Conservation (phyloP, 2,797 vertebrate genomes). For the Malurus splendens region DNA sequence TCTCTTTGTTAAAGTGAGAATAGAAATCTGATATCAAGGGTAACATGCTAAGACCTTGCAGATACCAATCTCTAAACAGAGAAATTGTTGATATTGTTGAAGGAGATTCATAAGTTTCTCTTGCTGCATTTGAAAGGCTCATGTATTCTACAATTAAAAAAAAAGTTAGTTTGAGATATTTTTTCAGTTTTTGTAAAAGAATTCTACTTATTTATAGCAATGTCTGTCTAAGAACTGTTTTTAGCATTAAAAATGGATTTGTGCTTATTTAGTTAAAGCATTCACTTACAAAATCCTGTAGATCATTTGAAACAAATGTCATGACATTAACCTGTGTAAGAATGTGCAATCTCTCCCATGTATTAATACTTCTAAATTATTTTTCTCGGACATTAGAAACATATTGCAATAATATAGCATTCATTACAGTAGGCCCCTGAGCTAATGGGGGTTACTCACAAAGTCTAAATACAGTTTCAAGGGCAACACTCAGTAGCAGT, state of each 20-base stretch:
- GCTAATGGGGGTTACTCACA: neutral
- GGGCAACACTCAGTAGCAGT: neutral
- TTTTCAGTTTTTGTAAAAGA: neutral
- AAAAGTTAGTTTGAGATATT: neutral
- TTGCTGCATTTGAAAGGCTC: neutral
- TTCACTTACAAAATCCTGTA: neutral
- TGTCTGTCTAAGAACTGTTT: neutral
- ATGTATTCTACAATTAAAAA: neutral
- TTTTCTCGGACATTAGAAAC: neutral
- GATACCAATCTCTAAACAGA: neutral
- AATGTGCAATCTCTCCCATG: neutral
- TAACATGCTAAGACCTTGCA: neutral
- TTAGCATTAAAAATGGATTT: neutral
- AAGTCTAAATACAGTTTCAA: neutral
- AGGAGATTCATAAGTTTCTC: neutral
- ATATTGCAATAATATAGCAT: neutral
- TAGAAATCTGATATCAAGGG: neutral
- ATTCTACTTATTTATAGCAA: neutral
- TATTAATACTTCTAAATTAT: neutral
- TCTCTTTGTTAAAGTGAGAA: neutral
- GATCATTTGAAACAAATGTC: neutral
- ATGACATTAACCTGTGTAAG: neutral
- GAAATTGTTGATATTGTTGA: neutral
- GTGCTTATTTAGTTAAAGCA: neutral
- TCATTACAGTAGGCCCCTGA: neutral